phyloP scores from a whole-genome alignment of 1,140 invertebrate genomes.

The Melitaea cinxia region DNA sequence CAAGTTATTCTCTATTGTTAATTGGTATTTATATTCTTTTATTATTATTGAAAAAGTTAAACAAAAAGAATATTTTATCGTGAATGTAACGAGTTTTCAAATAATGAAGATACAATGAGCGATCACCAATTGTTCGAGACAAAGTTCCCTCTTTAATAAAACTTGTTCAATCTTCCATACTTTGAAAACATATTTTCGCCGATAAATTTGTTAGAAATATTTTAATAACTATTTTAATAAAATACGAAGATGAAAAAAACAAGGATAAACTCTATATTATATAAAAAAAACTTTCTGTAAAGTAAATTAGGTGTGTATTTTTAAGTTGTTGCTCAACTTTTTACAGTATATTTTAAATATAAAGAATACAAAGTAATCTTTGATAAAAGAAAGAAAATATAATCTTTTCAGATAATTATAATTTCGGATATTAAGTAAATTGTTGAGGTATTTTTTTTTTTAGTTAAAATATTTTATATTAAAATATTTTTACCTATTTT shows the following conservation, averaged over 20 bases:
- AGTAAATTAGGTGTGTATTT: no score
- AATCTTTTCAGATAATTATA: no score
- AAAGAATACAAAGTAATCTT: no score
- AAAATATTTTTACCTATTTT: no score
- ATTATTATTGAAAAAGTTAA: neutral
- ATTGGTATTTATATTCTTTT: neutral
- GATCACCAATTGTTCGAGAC: conserved; percentile 26
- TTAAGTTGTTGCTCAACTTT: no score
- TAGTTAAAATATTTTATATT: no score
- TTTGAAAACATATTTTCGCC: conserved; percentile 27
- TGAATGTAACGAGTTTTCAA: conserved; percentile 3
- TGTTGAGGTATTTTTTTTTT: no score
- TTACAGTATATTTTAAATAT: no score
- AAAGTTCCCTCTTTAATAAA: conserved; percentile 30
- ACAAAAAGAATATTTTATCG: neutral
- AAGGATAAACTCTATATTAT: neutral
- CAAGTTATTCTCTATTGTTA: neutral
- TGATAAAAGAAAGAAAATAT: no score
- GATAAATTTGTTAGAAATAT: conserved; percentile 18
- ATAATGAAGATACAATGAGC: conserved; percentile 29
- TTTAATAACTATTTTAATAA: conserved; percentile 14
- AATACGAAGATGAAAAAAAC: neutral
- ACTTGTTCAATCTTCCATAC: conserved; percentile 30
- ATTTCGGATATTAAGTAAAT: no score
- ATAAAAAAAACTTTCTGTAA: no score